phyloP scores from a whole-genome alignment of 2,797 vertebrate species.

The Gymnoscopelus braueri region DNA sequence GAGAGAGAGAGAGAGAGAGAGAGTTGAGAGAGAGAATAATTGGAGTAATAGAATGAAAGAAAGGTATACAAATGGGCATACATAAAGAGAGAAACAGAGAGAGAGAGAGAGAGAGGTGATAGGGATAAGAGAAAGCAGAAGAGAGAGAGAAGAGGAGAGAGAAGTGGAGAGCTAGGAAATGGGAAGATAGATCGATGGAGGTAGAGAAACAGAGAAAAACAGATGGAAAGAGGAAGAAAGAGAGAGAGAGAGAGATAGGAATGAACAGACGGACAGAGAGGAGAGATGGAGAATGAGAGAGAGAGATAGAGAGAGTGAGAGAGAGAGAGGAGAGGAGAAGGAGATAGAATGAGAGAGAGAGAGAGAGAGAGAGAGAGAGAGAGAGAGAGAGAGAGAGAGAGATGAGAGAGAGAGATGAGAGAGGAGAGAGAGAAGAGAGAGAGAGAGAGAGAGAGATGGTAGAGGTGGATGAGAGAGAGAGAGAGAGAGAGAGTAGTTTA shows the following conservation, averaged over 20 bases:
- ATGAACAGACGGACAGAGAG: not conserved
- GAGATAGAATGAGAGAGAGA: slow-evolving; percentile 40
- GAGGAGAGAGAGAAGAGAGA: no score
- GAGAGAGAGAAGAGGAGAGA: not conserved
- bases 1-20: not conserved
- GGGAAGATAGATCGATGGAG: not conserved
- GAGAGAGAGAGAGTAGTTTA: slow-evolving; percentile 65
- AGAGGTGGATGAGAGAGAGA: slow-evolving; percentile 36
- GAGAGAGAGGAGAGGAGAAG: no score
- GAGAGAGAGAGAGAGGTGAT: not conserved
- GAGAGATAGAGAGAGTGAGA: slow-evolving; percentile 22
- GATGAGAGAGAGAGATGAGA: not conserved
- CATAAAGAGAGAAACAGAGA: no score
- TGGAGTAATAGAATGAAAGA: not conserved
- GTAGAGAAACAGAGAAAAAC: not conserved
- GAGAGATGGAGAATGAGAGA: not conserved
- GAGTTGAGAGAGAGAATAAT: slow-evolving; percentile 6
- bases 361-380: slow-evolving; percentile 52
- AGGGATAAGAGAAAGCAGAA: not conserved
- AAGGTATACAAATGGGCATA: not conserved
- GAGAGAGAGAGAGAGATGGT: not conserved
- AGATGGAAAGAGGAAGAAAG: not conserved
- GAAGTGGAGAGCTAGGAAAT: no score
- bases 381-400: not conserved
- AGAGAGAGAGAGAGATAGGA: not conserved